Conservation (phyloP, 2,888 invertebrate genomes). For the Steromphala cineraria region DNA sequence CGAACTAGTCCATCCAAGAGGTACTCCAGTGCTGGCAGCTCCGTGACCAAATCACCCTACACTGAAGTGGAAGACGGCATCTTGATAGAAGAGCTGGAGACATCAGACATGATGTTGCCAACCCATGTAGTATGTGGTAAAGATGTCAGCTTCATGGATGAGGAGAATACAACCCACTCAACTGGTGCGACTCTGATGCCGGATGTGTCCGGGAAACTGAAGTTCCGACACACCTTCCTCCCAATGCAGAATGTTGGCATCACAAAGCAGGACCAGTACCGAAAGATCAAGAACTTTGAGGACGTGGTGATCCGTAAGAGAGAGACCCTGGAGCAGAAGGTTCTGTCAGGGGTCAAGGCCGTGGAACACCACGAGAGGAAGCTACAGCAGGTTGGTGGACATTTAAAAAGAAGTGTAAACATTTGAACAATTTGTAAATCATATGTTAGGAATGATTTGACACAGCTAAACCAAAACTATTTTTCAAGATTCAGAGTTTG, state of each 20-base stretch:
- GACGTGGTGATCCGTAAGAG: conserved; percentile 59
- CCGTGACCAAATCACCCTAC: conserved; percentile 50
- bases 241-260: conserved; percentile 64
- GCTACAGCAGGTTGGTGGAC: conserved; percentile 55
- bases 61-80: conserved; percentile 64
- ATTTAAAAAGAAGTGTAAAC: too few species aligned
- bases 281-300: conserved; percentile 66
- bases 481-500: too few species aligned
- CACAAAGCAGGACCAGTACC: conserved; percentile 71
- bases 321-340: conserved; percentile 63
- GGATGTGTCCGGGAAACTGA: not conserved
- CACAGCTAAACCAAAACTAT: too few species aligned
- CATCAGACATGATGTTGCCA: conserved; percentile 59
- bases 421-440: too few species aligned
- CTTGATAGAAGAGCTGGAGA: conserved; percentile 63
- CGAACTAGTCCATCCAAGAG: not conserved
- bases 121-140: conserved; percentile 26
- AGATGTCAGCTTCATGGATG: not conserved
- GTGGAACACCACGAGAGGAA: conserved; percentile 65
- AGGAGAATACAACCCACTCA: not conserved
- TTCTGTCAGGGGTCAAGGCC: conserved; percentile 65
- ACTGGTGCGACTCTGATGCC: not conserved
- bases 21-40: not conserved
- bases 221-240: conserved; percentile 57
- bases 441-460: too few species aligned